Evolutionary conservation across 2,797 vertebrate species (phyloP).

Genomic region (Typhlichthys subterraneus): DNA sequence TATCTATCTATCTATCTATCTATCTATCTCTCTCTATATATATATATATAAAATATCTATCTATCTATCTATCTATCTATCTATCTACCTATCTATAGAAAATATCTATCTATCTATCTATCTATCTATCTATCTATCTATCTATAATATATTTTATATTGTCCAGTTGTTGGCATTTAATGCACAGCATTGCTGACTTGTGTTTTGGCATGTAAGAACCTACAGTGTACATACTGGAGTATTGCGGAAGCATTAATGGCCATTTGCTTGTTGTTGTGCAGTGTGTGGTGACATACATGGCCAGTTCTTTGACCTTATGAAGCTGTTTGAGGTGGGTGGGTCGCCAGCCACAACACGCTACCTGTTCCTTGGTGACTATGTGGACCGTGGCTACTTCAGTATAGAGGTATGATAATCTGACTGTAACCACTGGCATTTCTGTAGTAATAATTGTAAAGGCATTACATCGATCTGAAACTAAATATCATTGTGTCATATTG

Average conservation of each 20-base stretch:
- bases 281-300: conserved; percentile 86
- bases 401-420: conserved; percentile 76
- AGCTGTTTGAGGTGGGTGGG: conserved; percentile 85
- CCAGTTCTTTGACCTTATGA: conserved; percentile 87
- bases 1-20: not conserved
- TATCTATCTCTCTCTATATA: too few species aligned
- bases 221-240: conserved; percentile 1
- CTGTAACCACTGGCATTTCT: not conserved
- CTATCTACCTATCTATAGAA: not conserved
- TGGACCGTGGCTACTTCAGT: conserved; percentile 87
- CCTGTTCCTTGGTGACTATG: conserved; percentile 85
- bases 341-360: conserved; percentile 85
- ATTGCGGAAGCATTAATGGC: conserved; percentile 1
- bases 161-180: too few species aligned
- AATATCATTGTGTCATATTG: too few species aligned
- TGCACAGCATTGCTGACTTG: too few species aligned
- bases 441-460: too few species aligned
- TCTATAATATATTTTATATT: not conserved
- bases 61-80: conserved; percentile 7
- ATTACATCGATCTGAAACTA: not conserved
- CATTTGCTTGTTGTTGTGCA: conserved; percentile 48
- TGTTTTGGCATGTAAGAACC: not conserved
- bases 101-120: not conserved
- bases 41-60: not conserved
- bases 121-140: not conserved